Evolutionary conservation across 35 echinoderm and acorn worm species (phyloP).

Genomic region (Amphiura filiformis): DNA sequence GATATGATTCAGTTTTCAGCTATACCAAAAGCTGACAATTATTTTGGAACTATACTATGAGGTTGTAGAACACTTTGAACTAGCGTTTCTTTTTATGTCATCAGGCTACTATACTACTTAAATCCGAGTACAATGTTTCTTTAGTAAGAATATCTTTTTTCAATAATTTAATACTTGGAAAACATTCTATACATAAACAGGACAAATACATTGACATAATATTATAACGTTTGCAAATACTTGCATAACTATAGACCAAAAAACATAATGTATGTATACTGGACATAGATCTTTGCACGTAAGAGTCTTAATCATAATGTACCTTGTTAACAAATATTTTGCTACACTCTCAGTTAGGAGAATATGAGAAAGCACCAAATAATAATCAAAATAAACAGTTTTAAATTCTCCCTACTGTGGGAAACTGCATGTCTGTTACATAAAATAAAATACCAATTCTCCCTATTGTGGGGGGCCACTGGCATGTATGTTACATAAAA

Average conservation of each 20-base stretch:
- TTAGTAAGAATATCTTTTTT: neutral
- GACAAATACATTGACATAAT: neutral
- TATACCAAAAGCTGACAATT: no score
- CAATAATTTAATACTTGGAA: constrained; percentile 10
- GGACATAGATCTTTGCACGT: neutral
- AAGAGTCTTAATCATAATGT: neutral
- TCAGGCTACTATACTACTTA: neutral
- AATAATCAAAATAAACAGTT: no score
- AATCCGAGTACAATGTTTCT: neutral
- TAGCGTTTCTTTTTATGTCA: neutral
- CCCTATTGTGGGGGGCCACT: no score
- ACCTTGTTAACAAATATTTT: neutral
- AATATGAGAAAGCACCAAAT: no score
- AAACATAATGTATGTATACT: neutral
- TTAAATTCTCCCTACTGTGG: no score
- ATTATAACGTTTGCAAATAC: neutral
- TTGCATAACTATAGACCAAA: neutral
- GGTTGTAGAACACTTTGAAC: neutral
- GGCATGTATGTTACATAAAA: no score
- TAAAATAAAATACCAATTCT: no score
- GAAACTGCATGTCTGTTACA: no score
- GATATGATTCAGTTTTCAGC: no score
- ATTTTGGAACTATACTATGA: neutral
- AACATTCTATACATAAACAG: neutral
- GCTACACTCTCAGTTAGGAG: no score